Percentiles rank a stretch among this genome's conserved stretches.
Evolutionary conservation across 2,113 vertebrate genomes (phyloP).

Genomic region (Gnathonemus longibarbis): DNA sequence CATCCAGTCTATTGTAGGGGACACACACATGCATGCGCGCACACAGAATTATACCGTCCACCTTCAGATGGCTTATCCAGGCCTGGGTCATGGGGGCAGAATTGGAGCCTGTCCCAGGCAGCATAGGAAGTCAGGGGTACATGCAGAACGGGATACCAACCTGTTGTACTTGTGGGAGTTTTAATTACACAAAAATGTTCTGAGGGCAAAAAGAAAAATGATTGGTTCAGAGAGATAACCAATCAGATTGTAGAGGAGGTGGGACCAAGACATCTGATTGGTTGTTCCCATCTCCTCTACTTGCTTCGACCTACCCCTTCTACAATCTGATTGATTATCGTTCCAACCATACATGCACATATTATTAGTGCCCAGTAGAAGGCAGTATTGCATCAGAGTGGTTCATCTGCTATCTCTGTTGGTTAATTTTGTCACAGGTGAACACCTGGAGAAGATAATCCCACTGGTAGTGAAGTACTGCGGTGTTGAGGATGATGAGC

Average conservation of each 20-base stretch:
- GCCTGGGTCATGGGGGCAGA: background rate
- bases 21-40: background rate
- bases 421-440: slow-evolving; percentile 54
- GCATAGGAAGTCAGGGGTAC: background rate
- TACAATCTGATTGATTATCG: too few relatives aligned
- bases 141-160: background rate
- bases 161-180: background rate
- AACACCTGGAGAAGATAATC: slow-evolving; percentile 82
- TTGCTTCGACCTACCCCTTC: too few relatives aligned
- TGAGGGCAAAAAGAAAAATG: too few relatives aligned
- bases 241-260: too few relatives aligned
- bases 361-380: slow-evolving; percentile 6
- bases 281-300: too few relatives aligned
- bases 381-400: background rate
- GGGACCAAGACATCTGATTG: too few relatives aligned
- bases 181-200: too few relatives aligned
- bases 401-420: background rate
- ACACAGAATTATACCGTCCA: background rate
- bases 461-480: slow-evolving; percentile 82
- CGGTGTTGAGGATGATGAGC: slow-evolving; percentile 80
- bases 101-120: background rate
- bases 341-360: background rate
- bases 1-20: background rate
- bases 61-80: background rate
- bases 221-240: too few relatives aligned